Evolutionary conservation across 1,140 invertebrate genomes (phyloP), one percentile per base, ranked within the genome.

Genomic region (Cydia strobilella): DNA sequence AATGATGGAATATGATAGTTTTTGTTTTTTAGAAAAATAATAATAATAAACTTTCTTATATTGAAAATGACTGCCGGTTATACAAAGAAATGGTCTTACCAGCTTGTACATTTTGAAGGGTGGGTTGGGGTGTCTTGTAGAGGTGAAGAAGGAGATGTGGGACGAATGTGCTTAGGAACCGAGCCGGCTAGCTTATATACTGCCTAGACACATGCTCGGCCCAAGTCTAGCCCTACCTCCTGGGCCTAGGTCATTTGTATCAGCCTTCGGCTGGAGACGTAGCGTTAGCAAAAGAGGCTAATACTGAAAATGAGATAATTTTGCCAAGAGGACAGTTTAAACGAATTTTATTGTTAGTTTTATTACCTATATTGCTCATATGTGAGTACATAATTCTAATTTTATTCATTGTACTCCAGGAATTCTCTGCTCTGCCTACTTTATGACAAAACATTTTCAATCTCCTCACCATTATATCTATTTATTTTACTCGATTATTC

Each of bases 31-130:
- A 39, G 35, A 3, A 42, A 42, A 42, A 35, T 27, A 2, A 27
- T 27, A 27, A 27, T 27, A 27, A 51, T 5, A 48, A 51, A 51
- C 18, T 59, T 20, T 23, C 54, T 59, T 59, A 59, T 20, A 23
- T 59, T 7, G 15, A 23, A 23, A 59, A 23, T 18, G 51, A 15
- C 6, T 54, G n/a, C n/a, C 15, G 15, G 51, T 18, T 54, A 18
- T 18, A 27, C 1, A 66, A 31, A 35, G 66, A 54, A 74, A 66
- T 73, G 42, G n/a, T 84, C 90, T 92, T 91, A 92, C 90, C 89
- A 92, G 87, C 74, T 91, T 91, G 83, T 88, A 91, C 90, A 92
- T 92, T 85, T 88, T 91, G 83, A 76, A 77, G 79, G 78, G 72
- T 78, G 80, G 79, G 81, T 75, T 78, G 77, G 79, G 76, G 80